Base-by-base conservation (phyloP, 2,113 vertebrate species). In the Embiotoca jacksoni region DNA sequence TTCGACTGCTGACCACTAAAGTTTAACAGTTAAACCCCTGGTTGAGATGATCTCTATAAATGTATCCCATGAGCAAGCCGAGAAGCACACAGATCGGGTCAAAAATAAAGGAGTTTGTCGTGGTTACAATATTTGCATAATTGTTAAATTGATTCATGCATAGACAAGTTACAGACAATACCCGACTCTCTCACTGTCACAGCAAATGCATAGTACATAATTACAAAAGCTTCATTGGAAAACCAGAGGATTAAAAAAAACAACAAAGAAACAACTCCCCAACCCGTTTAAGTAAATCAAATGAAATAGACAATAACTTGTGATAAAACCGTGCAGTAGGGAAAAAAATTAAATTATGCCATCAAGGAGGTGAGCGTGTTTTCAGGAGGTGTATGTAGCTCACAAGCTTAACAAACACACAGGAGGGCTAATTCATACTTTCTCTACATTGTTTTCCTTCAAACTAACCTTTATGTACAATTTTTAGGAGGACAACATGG, bases 181-280 rank as follows among this genome's bases (percentile, higher is more conserved):
- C 67, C 61, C 39, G 47, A 66, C 66, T 87, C 68, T 80, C 83
- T 90, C 77, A 46, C 36, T 23, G 9, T 60, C 66, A 62, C 15
- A 63, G 61, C 57, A 83, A 84, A 93, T 84, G 82, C 88, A 91
- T 75, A 86, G 74, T 68, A 88, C 44, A 88, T 77, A 72, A 84
- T 85, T 78, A 90, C 72, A 85, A 64, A 76, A 65, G 30, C 36
- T 77, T 73, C 39, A 64, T 35, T 63, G 55, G 61, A 81, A 78
- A 80, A 75, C 5, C 75, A 60, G 35, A 39, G 33, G 32, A 23
- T 23, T 23, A 23, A 23, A 23, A 49, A 41, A 59, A 84, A 54
- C 65, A 15, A 64, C 75, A 30, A 66, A 71, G 33, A 74, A 76
- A 62, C 75, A 68, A 50, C 62, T 56, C 63, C 81, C 76, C 66